A percentile compares a stretch with the other conserved stretches of the same genome.
Conservation (phyloP, 2,888 invertebrate genomes). For the Erpobdella octoculata region DNA sequence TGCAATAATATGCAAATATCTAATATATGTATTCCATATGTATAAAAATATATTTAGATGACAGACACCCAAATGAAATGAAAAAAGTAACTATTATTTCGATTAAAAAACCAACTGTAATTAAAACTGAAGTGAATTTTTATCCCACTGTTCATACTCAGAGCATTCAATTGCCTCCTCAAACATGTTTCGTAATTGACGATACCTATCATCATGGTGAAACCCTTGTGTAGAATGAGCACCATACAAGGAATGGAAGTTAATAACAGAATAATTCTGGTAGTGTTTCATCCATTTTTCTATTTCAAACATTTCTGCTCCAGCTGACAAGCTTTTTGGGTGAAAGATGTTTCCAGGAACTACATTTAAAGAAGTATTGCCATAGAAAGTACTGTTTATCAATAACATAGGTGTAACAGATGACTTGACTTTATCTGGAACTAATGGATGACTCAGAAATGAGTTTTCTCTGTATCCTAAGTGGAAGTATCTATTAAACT, state of each 20-base stretch:
- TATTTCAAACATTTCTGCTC: slow-evolving; percentile 29
- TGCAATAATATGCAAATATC: no score
- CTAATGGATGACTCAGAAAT: slow-evolving; percentile 32
- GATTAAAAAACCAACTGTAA: no score
- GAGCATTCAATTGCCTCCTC: slow-evolving; percentile 23
- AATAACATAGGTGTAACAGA: slow-evolving; percentile 25
- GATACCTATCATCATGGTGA: slow-evolving; percentile 4
- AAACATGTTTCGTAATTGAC: neutral
- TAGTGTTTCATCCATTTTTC: slow-evolving; percentile 29
- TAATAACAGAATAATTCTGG: slow-evolving; percentile 21
- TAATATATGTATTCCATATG: no score
- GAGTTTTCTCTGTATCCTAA: slow-evolving; percentile 32
- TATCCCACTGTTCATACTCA: slow-evolving; percentile 31
- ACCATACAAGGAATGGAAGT: slow-evolving; percentile 34
- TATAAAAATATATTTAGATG: no score
- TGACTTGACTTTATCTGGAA: slow-evolving; percentile 19
- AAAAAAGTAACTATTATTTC: no score
- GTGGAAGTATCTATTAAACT: slow-evolving; percentile 31
- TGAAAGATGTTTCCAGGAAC: slow-evolving; percentile 2
- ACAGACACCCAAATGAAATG: no score
- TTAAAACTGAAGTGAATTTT: slow-evolving; percentile 18
- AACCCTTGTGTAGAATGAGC: slow-evolving; percentile 10
- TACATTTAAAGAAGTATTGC: neutral
- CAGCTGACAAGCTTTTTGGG: neutral
- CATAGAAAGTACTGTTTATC: slow-evolving; percentile 24